Evolutionary conservation across 1,140 invertebrate species (phyloP).

Genomic region (Tenebrio molitor): DNA sequence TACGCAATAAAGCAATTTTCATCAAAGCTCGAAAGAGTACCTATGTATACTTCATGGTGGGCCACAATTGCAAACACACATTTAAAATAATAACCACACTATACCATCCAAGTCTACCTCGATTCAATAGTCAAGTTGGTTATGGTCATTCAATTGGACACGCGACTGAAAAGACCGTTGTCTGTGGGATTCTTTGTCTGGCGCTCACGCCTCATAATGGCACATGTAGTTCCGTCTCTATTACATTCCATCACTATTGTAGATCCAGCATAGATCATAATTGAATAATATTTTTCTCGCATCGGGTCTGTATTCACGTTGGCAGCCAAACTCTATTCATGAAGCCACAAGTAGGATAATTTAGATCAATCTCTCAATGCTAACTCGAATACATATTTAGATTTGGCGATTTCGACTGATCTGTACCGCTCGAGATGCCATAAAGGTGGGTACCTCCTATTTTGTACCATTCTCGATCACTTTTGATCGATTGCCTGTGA

Average conservation of each 20-base stretch:
- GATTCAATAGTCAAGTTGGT: conserved; percentile 50
- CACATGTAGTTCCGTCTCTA: conserved; percentile 46
- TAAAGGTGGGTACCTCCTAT: too few relatives aligned
- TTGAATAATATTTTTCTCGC: conserved; percentile 48
- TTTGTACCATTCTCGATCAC: too few relatives aligned
- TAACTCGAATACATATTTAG: neutral
- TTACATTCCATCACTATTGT: conserved; percentile 41
- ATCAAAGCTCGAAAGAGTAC: neutral
- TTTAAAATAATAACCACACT: conserved; percentile 49
- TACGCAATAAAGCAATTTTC: conserved; percentile 23
- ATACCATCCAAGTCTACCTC: conserved; percentile 46
- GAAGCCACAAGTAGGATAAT: conserved; percentile 32
- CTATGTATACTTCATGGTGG: conserved; percentile 47
- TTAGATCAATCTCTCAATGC: conserved; percentile 30
- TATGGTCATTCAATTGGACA: conserved; percentile 56
- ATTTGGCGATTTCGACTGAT: conserved; percentile 4
- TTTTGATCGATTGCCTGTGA: too few relatives aligned
- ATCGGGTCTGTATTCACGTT: conserved; percentile 22
- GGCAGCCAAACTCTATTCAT: conserved; percentile 22
- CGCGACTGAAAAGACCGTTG: conserved; percentile 51
- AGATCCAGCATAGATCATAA: conserved; percentile 37
- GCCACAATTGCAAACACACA: conserved; percentile 50
- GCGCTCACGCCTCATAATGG: conserved; percentile 42
- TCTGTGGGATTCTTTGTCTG: conserved; percentile 43
- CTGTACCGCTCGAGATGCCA: too few relatives aligned